Percentiles rank a stretch among this genome's conserved stretches.
Evolutionary conservation across 2,797 vertebrate species (phyloP).

Genomic region (Malacoctenus gilli): DNA sequence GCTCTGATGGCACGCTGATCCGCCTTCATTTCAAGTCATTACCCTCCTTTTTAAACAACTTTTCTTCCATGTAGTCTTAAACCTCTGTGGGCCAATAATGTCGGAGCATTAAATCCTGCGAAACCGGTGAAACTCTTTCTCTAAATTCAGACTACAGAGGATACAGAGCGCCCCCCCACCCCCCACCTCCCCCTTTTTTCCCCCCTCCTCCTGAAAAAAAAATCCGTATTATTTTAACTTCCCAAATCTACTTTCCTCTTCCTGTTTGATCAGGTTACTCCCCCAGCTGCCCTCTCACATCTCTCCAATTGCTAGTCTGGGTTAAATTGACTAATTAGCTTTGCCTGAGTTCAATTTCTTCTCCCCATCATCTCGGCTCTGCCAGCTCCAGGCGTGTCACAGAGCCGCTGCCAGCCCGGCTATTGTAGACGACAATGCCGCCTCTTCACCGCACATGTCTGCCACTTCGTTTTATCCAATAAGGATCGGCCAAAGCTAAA

Average conservation of each 20-base stretch:
- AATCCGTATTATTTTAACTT: constrained; percentile 23
- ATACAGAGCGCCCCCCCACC: not conserved
- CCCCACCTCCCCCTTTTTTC: not conserved
- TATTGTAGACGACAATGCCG: constrained; percentile 4
- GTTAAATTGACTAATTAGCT: constrained; percentile 71
- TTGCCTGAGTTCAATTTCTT: constrained; percentile 74
- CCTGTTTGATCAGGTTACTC: constrained; percentile 58
- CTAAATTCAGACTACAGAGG: not conserved
- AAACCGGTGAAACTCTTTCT: not conserved
- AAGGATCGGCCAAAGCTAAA: not conserved
- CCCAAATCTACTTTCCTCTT: constrained; percentile 47
- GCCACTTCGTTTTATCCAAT: not conserved
- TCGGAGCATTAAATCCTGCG: too few species aligned
- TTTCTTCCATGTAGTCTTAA: not conserved
- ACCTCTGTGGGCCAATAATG: not conserved
- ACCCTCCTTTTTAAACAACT: not conserved
- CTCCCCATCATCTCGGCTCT: constrained; percentile 35
- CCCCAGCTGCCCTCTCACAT: constrained; percentile 9
- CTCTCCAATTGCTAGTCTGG: constrained; percentile 24
- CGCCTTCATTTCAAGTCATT: not conserved
- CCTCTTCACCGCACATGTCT: constrained; percentile 10
- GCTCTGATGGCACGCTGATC: too few species aligned
- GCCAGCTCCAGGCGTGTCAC: constrained; percentile 41
- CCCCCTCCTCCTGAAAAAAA: not conserved
- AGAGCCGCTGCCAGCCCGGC: constrained; percentile 16